Conservation (phyloP, 1,140 invertebrate genomes). For the Drosophila lowei region DNA sequence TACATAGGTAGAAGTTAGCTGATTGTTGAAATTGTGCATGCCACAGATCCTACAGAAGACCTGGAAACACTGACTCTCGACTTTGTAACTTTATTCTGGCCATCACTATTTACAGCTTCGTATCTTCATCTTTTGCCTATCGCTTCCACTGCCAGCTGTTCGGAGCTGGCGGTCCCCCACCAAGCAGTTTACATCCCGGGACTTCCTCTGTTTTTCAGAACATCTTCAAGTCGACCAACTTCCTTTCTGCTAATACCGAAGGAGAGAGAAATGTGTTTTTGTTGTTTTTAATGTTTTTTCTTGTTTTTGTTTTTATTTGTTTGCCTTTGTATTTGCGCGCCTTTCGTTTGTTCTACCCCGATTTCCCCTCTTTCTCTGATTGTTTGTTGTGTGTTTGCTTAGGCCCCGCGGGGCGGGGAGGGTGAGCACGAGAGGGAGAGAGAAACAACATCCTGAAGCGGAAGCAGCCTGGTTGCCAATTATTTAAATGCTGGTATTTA, state of each 20-base stretch:
- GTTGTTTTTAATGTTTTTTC: slow-evolving; percentile 47
- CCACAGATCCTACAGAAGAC: too few relatives aligned
- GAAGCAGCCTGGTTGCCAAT: slow-evolving; percentile 75
- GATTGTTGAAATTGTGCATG: too few relatives aligned
- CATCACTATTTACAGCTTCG: too few relatives aligned
- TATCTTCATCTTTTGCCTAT: too few relatives aligned
- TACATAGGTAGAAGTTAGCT: too few relatives aligned
- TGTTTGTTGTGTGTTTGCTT: slow-evolving; percentile 63
- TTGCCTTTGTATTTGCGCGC: slow-evolving; percentile 66
- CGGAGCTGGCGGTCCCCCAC: too few relatives aligned
- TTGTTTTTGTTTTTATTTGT: slow-evolving; percentile 53
- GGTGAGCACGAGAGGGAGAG: not conserved
- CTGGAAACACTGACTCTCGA: too few relatives aligned
- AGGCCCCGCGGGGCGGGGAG: slow-evolving; percentile 18
- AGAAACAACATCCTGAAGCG: slow-evolving; percentile 54
- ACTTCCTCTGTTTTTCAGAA: slow-evolving; percentile 1
- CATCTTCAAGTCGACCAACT: not conserved
- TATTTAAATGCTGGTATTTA: slow-evolving; percentile 82
- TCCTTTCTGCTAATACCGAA: slow-evolving; percentile 13
- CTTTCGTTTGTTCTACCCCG: slow-evolving; percentile 30
- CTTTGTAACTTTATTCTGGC: too few relatives aligned
- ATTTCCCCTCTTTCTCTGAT: slow-evolving; percentile 15
- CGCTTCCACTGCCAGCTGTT: too few relatives aligned
- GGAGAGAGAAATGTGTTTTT: slow-evolving; percentile 53
- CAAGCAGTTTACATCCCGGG: too few relatives aligned